Evolutionary conservation across 2,797 vertebrate genomes (phyloP).

Genomic region (Melanitta fusca): DNA sequence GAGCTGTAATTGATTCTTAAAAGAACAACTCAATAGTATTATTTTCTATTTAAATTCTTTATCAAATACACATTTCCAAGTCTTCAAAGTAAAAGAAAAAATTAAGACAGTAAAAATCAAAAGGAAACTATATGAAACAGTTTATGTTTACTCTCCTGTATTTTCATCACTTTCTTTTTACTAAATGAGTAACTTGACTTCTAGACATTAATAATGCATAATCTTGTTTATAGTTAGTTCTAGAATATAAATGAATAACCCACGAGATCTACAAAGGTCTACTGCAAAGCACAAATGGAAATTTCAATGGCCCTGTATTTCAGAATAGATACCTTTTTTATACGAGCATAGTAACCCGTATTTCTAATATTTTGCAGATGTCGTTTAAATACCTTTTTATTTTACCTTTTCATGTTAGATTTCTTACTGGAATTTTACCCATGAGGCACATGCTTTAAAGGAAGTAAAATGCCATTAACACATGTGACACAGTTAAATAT

Average conservation of each 20-base stretch:
- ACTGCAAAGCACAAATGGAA: not conserved
- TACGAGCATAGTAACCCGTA: not conserved
- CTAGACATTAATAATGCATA: not conserved
- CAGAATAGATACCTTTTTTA: not conserved
- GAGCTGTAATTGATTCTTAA: accelerated
- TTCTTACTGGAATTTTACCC: not conserved
- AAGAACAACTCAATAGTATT: not conserved
- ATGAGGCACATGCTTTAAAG: not conserved
- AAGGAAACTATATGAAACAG: not conserved
- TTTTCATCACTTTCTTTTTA: not conserved
- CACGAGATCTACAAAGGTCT: not conserved
- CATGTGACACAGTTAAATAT: not conserved
- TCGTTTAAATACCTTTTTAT: not conserved
- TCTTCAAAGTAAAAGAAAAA: not conserved
- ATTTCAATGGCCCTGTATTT: not conserved
- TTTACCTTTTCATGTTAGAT: not conserved
- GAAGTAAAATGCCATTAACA: not conserved
- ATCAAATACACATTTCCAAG: not conserved
- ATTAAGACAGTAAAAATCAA: not conserved
- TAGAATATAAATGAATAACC: not conserved
- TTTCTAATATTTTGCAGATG: not conserved
- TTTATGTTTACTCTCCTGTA: not conserved
- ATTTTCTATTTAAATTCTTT: not conserved
- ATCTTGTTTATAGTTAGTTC: not conserved
- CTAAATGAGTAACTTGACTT: not conserved